Evolutionary conservation across 2,888 invertebrate genomes (phyloP).

Genomic region (Spodoptera picta): DNA sequence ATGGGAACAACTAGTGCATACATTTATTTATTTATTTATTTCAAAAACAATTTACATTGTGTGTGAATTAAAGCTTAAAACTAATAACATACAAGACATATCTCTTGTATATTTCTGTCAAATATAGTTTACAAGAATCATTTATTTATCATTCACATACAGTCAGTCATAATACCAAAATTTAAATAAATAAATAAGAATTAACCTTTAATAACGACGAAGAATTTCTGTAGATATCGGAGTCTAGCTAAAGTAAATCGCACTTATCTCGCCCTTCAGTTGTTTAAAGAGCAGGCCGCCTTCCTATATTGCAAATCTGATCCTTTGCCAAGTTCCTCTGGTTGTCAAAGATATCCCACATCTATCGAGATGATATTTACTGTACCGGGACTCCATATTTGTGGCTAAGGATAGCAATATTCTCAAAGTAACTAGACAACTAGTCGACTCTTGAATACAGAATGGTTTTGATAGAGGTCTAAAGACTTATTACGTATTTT

Average conservation of each 20-base stretch:
- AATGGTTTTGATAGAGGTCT: conserved; percentile 64
- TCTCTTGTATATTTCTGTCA: no score
- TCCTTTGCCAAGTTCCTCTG: conserved; percentile 55
- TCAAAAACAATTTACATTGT: no score
- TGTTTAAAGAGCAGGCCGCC: conserved; percentile 29
- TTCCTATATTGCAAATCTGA: conserved; percentile 26
- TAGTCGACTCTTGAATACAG: conserved; percentile 78
- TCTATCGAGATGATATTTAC: conserved; percentile 59
- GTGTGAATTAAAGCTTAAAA: no score
- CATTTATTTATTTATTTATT: no score
- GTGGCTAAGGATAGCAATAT: conserved; percentile 77
- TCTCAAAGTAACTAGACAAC: conserved; percentile 77
- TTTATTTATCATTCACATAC: no score
- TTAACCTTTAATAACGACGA: background rate
- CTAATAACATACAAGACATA: no score
- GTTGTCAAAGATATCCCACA: conserved; percentile 53
- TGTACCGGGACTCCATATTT: conserved; percentile 66
- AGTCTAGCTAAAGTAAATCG: conserved; percentile 4
- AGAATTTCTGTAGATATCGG: background rate
- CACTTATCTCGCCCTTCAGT: conserved; percentile 4
- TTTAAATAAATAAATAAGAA: no score
- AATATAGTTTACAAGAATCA: no score
- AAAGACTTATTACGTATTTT: conserved; percentile 56
- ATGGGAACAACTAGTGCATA: no score
- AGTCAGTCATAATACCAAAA: no score